Conservation (phyloP, 2,797 vertebrate genomes). For the Lepidocolaptes lacrymiger region DNA sequence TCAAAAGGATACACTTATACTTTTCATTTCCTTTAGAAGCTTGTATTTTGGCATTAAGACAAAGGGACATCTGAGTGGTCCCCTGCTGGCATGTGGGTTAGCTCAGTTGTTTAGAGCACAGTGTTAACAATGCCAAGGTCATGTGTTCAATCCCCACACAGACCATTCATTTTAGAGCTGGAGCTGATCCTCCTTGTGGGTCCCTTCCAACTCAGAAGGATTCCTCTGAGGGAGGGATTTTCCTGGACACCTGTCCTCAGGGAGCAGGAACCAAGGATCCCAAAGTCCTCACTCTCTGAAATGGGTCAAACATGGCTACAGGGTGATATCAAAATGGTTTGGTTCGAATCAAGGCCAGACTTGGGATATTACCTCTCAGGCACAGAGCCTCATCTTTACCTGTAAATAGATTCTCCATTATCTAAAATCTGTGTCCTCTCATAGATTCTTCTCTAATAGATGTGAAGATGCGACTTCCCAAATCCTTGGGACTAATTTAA, state of each 20-base stretch:
- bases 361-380: neutral
- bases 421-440: neutral
- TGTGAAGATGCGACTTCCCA: neutral
- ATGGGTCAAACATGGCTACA: neutral
- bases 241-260: neutral
- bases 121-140: neutral
- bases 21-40: neutral
- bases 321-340: accelerated
- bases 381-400: neutral
- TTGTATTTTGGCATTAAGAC: neutral
- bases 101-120: neutral
- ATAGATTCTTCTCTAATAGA: neutral
- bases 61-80: accelerated
- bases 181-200: neutral
- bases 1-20: accelerated
- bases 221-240: neutral
- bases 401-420: neutral
- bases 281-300: neutral
- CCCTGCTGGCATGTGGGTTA: neutral
- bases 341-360: accelerated
- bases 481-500: neutral
- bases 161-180: neutral
- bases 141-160: neutral
- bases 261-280: neutral
- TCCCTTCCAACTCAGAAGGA: neutral